These are phyloP conservation scores for Drosophila punjabiensis DNA, from an alignment of 1,140 invertebrate species.

Conservation along the genomic window DNA sequence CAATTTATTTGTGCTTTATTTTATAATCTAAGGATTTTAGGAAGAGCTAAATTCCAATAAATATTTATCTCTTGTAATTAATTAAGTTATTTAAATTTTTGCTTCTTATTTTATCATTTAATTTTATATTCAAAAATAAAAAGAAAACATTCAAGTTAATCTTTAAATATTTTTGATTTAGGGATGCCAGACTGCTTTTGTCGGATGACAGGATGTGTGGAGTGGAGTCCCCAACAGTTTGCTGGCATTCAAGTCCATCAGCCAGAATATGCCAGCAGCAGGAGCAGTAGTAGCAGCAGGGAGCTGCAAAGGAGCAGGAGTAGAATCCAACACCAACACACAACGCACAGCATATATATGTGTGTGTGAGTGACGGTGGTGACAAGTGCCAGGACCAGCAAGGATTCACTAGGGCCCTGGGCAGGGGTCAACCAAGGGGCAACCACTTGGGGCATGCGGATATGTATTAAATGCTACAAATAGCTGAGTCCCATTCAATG, in stretches of 20 bases:
- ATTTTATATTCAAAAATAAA: not conserved
- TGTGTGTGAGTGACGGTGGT: constrained; percentile 13
- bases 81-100: too few relatives aligned
- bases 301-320: not conserved
- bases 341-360: too few relatives aligned
- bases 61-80: too few relatives aligned
- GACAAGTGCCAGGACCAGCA: constrained; percentile 44
- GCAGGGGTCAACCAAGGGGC: constrained; percentile 10
- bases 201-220: constrained; percentile 28
- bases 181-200: not conserved
- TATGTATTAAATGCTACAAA: constrained; percentile 73
- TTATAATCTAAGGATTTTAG: not conserved
- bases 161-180: constrained; percentile 3
- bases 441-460: constrained; percentile 26
- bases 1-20: not conserved
- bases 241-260: constrained; percentile 32
- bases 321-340: not conserved
- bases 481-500: constrained; percentile 59
- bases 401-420: not conserved
- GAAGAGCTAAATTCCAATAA: too few relatives aligned
- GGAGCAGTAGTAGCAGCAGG: not conserved
- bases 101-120: too few relatives aligned
- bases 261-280: constrained; percentile 19
- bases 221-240: constrained; percentile 32
- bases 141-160: not conserved